phyloP scores from a whole-genome alignment of 2,113 vertebrate species.

The Stomatorhinus ivindoensis region DNA sequence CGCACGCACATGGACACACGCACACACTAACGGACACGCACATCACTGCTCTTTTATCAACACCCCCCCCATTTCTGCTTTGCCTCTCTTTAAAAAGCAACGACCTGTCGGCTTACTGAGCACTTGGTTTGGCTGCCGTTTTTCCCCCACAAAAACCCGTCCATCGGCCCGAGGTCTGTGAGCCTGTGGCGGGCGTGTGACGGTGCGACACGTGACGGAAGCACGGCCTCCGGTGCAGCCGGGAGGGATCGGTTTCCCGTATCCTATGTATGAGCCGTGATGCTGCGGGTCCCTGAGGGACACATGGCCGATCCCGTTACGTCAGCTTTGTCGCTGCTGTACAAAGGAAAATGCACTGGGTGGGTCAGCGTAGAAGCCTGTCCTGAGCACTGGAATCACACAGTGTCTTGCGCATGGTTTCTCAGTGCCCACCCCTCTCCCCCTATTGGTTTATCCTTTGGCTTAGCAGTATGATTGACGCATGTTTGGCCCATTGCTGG shows the following conservation, averaged over 20 bases:
- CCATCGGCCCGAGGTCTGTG: not conserved
- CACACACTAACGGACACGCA: not conserved
- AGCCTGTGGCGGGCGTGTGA: not conserved
- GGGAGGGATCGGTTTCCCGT: conserved; percentile 52
- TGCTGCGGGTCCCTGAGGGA: conserved; percentile 59
- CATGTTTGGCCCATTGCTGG: not conserved
- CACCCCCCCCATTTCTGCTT: not conserved
- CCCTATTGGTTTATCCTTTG: not conserved
- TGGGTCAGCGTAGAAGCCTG: not conserved
- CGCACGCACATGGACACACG: not conserved
- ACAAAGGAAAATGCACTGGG: conserved; percentile 47
- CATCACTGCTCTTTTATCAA: not conserved
- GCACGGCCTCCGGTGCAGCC: conserved; percentile 48
- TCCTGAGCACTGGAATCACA: not conserved
- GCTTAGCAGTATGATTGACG: not conserved
- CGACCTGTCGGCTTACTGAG: not conserved
- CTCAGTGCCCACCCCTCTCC: not conserved
- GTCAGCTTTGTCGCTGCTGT: conserved; percentile 44
- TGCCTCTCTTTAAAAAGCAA: not conserved
- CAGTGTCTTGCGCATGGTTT: not conserved
- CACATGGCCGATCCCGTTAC: conserved; percentile 56
- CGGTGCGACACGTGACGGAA: conserved; percentile 46
- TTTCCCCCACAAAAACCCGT: not conserved
- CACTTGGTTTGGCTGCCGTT: not conserved
- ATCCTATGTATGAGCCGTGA: conserved; percentile 27